A percentile compares a stretch with the other conserved stretches of the same genome.
Conservation (phyloP, 2,888 invertebrate species). For the Zonitis immaculata region DNA sequence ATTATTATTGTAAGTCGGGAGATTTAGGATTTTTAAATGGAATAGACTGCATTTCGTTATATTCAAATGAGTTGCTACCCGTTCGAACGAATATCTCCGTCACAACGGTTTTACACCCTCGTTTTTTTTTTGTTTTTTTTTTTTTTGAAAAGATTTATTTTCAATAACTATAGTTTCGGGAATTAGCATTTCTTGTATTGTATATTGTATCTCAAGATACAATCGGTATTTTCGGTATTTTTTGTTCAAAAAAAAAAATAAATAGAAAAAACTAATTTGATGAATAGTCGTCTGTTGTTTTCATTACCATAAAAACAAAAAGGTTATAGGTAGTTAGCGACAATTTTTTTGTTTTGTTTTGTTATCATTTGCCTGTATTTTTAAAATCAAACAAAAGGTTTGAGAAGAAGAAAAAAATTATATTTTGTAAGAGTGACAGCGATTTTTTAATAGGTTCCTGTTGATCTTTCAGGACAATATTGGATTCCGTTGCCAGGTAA, state of each 20-base stretch:
- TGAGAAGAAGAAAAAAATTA: constrained; percentile 19
- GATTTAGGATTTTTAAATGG: constrained; percentile 46
- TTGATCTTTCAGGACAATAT: constrained; percentile 38
- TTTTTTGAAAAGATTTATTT: not conserved
- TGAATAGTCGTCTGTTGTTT: constrained; percentile 32
- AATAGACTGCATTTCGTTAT: constrained; percentile 47
- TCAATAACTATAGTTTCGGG: not conserved
- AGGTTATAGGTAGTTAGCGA: not conserved
- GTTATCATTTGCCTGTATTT: too few species aligned
- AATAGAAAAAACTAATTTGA: constrained; percentile 17
- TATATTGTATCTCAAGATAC: constrained; percentile 2
- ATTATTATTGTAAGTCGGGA: too few species aligned
- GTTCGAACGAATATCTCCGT: constrained; percentile 7
- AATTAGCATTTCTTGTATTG: constrained; percentile 4
- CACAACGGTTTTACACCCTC: constrained; percentile 27
- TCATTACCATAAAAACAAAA: constrained; percentile 27
- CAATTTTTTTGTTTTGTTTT: constrained; percentile 7
- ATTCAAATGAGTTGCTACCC: constrained; percentile 46
- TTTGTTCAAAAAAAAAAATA: too few species aligned
- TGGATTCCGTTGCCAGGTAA: constrained; percentile 44
- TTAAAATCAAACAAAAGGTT: too few species aligned
- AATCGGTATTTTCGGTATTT: constrained; percentile 11
- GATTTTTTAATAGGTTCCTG: constrained; percentile 43
- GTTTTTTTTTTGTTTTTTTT: constrained; percentile 9
- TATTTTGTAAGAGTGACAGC: constrained; percentile 35